phyloP scores from a whole-genome alignment of 2,113 vertebrate genomes.

The Stigmatopora nigra region DNA sequence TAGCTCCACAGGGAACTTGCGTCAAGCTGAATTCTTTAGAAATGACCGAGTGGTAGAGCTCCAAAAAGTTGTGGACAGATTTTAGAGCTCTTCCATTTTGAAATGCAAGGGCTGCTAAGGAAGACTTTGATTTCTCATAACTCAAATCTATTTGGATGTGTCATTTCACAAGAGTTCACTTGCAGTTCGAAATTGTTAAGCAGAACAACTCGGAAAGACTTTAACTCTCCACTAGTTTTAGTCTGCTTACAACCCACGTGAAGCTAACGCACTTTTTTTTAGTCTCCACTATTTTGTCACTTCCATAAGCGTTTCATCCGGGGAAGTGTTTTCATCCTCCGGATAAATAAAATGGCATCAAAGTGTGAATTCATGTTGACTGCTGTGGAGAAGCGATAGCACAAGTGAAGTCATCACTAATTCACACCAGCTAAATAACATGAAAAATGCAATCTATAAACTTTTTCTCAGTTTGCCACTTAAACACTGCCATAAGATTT shows the following conservation, averaged over 20 bases:
- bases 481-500: not conserved
- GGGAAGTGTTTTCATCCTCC: not conserved
- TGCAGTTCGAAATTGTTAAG: not conserved
- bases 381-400: not conserved
- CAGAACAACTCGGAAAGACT: not conserved
- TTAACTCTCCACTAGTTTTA: not conserved
- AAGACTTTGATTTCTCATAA: not conserved
- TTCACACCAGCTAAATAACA: not conserved
- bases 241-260: not conserved
- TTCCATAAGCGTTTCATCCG: not conserved
- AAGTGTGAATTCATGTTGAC: not conserved
- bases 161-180: conserved; percentile 1
- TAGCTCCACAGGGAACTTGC: conserved; percentile 2
- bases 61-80: conserved; percentile 3
- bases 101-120: not conserved
- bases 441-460: not conserved
- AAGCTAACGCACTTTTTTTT: not conserved
- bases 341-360: not conserved
- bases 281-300: not conserved
- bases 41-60: not conserved
- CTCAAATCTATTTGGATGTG: not conserved
- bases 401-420: not conserved
- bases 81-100: not conserved
- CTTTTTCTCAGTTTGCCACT: no score
- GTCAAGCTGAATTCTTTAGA: conserved; percentile 1